Base-by-base conservation (phyloP, 2,113 vertebrate species). In the Sylvicapra grimmia region DNA sequence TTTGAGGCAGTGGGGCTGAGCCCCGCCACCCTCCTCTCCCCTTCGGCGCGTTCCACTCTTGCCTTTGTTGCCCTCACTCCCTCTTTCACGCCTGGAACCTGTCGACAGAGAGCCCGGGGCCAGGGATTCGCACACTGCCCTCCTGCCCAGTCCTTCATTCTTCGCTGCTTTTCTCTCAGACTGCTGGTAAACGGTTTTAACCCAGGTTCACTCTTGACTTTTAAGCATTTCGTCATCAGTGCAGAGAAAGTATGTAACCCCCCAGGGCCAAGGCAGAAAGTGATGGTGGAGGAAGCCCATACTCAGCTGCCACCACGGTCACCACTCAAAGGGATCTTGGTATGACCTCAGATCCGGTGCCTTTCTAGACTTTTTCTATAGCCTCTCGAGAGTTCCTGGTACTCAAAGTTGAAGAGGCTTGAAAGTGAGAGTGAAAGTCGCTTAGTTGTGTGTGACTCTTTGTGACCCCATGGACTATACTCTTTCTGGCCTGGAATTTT, bases 1-100 rank as follows among this genome's bases (percentile, higher is more conserved):
- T 47, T 2, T 6, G 21, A 14, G 14, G 8, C 0, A 8, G 25
- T 2, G 3, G 8, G 0, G 19, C 21, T 68, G 44, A 77, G 82
- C 89, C 68, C 31, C 0, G 31, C 1, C 6, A 9, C 36, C 19
- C 54, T 54, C 49, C 5, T 75, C 80, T 23, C 80, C 53, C 53
- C 16, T 40, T 29, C 40, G 53, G 3, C 12, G 9, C 3, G 13
- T 15, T 36, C 65, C 25, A 4, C 79, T 80, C 31, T 18, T 31
- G 25, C 25, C 65, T 36, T n/a, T 15, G 15, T 29, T 47, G 54
- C 21, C 14, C 25, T 31, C 29, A 40, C 15, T 2, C 33, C 36
- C 13, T 82, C n/a, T 31, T 51, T 65, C 25, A 21, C 25, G 25
- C 18, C 5, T 53, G n/a, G 36, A 47, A 7, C 27, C 75, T 31